Evolutionary conservation across 1,140 invertebrate species (phyloP).

Genomic region (Episyrphus balteatus): DNA sequence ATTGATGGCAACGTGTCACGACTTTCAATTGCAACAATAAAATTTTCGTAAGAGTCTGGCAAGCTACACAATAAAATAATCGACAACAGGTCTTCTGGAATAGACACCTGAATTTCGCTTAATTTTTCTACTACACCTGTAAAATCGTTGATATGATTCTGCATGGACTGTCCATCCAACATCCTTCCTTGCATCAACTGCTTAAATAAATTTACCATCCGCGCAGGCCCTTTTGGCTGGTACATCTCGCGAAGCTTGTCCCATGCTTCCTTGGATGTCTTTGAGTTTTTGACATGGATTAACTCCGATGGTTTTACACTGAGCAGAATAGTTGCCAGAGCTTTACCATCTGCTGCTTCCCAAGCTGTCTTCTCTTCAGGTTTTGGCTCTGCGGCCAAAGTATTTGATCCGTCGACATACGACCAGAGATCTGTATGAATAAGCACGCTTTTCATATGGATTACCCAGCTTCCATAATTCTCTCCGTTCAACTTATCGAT

Average conservation of each 20-base stretch:
- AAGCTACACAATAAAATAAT: conserved; percentile 4
- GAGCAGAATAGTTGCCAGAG: conserved; percentile 2
- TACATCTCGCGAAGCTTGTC: neutral
- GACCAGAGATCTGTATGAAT: neutral
- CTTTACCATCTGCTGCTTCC: conserved; percentile 1
- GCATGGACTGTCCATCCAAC: neutral
- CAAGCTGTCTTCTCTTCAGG: too few relatives aligned
- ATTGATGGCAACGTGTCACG: conserved; percentile 1
- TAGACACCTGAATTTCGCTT: neutral
- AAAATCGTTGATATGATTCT: neutral
- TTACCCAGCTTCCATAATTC: conserved; percentile 1
- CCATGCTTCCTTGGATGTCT: neutral
- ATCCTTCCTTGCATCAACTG: neutral
- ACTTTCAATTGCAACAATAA: conserved; percentile 4
- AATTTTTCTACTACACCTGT: neutral
- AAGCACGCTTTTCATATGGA: conserved; percentile 5
- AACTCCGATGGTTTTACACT: neutral
- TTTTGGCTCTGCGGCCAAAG: too few relatives aligned
- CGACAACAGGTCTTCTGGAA: conserved; percentile 1
- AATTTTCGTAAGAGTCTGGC: neutral
- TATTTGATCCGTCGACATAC: too few relatives aligned
- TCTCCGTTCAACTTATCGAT: conserved; percentile 5
- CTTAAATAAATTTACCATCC: conserved; percentile 1
- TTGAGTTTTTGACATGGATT: neutral
- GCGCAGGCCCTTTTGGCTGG: neutral